Conservation (phyloP, 2,113 vertebrate genomes). For the Rattus norvegicus region GRCr8 NC_086022.1:72081001-72081500, state of each 20-base stretch:
- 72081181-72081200: not conserved
- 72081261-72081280: not conserved
- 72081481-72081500: not conserved
- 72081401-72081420: not conserved
- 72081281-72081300: not conserved
- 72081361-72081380: not conserved
- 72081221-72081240: not conserved
- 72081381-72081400: not conserved
- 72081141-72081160: not conserved
- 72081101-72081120: not conserved
- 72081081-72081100: not conserved
- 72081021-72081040: not conserved
- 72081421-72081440: not conserved
- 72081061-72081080: not conserved
- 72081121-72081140: not conserved
- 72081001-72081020: not conserved
- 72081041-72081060: not conserved
- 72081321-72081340: not conserved
- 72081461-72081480: not conserved
- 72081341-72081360: not conserved
- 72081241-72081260: not conserved
- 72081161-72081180: not conserved
- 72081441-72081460: not conserved
- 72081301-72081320: not conserved
- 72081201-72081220: not conserved